Base-by-base conservation (phyloP, 2,113 vertebrate species). In the Pelobates fuscus region DNA sequence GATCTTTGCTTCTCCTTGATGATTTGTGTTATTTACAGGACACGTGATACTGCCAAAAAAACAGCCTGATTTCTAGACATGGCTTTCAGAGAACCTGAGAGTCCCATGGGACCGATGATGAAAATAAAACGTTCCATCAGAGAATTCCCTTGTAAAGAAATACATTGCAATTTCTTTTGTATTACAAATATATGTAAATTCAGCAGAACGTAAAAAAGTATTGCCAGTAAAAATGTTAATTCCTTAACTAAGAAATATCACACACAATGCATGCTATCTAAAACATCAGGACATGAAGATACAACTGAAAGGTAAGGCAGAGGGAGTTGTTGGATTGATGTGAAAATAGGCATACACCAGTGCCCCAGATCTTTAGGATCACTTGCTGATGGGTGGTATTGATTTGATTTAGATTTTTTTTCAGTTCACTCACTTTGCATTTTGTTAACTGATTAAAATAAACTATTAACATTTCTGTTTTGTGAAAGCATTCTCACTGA, bases 1-100 rank as follows among this genome's bases (percentile, higher is more conserved):
- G 44, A 27, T 72, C 27, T 72, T 59, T 54, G 60, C 44, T 71
- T 61, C 69, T 63, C 70, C 63, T 72, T 72, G 59, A 63, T 63
- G 59, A 72, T 72, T 63, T 72, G 70, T 54, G 21, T 37, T 54
- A 24, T 59, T 72, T 30, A 64, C 5, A 63, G 29, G 60, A 64
- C 59, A 64, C 21, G 70, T 63, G 59, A 63, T 63, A 63, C 59
- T 23, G 59, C 27, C 23, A 15, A 52, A 49, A 64, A 63, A 72
- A 37, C 25, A 20, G 20, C 37, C 12, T 71, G 41, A 52, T 64
- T 63, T 63, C 20, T 52, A 72, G 60, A 32, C 70, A 25, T 30
- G 14, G 43, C 27, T 63, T 62, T 71, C 49, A 30, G 14, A 52
- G 63, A 17, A 14, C 24, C 25, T 11, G 26, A 60, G 55, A 26